These are phyloP conservation scores for Oxystoma pomonae DNA, from an alignment of 2,888 invertebrate genomes.

Conservation along the genomic window DNA sequence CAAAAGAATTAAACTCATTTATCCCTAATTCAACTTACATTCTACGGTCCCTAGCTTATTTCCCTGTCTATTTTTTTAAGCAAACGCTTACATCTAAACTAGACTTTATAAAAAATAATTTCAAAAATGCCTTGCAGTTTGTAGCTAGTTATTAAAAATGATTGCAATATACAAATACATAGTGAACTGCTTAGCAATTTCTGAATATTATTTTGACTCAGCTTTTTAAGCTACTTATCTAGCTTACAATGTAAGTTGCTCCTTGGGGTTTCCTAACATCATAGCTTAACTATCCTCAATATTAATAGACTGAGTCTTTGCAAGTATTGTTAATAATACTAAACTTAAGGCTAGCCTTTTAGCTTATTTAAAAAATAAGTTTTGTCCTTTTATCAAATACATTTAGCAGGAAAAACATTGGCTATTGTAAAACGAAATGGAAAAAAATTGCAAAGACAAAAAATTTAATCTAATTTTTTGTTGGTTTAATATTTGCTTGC, in stretches of 20 bases:
- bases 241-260: neutral
- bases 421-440: neutral
- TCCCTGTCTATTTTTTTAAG: too few species aligned
- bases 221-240: neutral
- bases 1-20: neutral
- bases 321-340: neutral
- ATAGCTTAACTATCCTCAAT: neutral
- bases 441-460: neutral
- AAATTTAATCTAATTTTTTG: too few species aligned
- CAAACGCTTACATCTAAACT: neutral
- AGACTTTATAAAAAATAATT: neutral
- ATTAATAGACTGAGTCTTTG: neutral
- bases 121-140: too few species aligned
- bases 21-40: neutral
- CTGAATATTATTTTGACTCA: neutral
- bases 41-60: neutral
- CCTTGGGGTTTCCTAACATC: neutral
- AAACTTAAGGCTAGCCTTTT: neutral
- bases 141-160: too few species aligned
- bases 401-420: neutral
- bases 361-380: neutral
- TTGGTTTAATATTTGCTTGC: too few species aligned
- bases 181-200: neutral
- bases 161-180: too few species aligned
- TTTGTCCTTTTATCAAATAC: neutral